phyloP scores from a whole-genome alignment of 2,113 vertebrate species.

The Phrynocephalus versicolor region DNA sequence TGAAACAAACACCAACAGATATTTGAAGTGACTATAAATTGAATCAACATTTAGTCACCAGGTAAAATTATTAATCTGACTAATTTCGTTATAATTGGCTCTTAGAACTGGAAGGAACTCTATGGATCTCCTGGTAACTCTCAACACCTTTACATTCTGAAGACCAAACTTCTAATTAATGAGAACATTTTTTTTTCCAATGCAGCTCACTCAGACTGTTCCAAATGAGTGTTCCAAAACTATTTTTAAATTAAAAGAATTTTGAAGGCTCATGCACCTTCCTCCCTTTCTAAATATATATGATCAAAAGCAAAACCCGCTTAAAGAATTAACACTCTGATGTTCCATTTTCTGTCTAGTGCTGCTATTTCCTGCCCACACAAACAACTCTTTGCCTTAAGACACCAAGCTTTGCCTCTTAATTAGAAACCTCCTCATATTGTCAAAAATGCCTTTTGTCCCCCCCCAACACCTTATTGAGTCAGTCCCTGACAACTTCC shows the following conservation, averaged over 20 bases:
- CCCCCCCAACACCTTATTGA: slow-evolving; percentile 58
- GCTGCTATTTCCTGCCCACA: slow-evolving; percentile 27
- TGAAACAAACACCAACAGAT: no score
- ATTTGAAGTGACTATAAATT: no score
- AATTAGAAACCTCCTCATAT: slow-evolving; percentile 45
- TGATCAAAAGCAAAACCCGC: slow-evolving; percentile 56
- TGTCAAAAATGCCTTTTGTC: slow-evolving; percentile 45
- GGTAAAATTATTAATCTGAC: no score
- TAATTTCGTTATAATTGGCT: no score
- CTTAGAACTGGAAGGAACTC: no score
- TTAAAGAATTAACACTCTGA: slow-evolving; percentile 27
- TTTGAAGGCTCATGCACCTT: slow-evolving; percentile 50
- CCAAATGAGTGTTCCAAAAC: slow-evolving; percentile 50
- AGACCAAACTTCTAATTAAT: slow-evolving; percentile 36
- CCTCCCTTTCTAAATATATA: slow-evolving; percentile 27
- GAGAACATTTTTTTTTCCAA: slow-evolving; percentile 30
- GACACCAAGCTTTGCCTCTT: slow-evolving; percentile 31
- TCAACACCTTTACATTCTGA: slow-evolving; percentile 31
- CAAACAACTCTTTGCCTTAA: slow-evolving; percentile 31
- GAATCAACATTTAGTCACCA: no score
- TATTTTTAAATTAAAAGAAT: slow-evolving; percentile 56
- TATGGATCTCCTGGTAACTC: no score
- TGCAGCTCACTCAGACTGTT: slow-evolving; percentile 35
- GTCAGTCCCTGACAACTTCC: slow-evolving; percentile 60
- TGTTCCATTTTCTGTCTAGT: slow-evolving; percentile 33